A percentile compares a stretch with the other conserved stretches of the same genome.
These are phyloP conservation scores for Diogma glabrata DNA, from an alignment of 2,888 invertebrate species.

Conservation along the genomic window DNA sequence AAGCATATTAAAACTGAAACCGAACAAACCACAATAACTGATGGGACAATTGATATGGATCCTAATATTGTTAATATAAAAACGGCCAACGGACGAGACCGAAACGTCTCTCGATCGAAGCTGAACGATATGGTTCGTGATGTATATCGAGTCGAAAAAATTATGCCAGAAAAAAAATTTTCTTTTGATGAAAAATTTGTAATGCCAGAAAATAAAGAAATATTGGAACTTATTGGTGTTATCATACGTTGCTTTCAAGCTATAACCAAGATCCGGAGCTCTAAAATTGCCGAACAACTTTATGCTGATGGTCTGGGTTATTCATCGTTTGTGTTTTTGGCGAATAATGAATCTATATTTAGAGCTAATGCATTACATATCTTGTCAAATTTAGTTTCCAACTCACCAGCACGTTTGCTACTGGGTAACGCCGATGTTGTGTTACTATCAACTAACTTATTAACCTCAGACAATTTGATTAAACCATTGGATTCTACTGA, in stretches of 20 bases:
- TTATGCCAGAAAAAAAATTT: background rate
- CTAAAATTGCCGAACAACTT: slow-evolving; percentile 22
- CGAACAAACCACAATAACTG: background rate
- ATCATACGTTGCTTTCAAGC: slow-evolving; percentile 30
- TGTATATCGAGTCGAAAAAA: background rate
- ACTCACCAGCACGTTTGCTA: slow-evolving; percentile 26
- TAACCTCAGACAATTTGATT: background rate
- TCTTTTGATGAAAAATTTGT: slow-evolving; percentile 23
- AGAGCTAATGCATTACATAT: slow-evolving; percentile 30
- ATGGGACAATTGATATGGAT: background rate
- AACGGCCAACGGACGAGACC: slow-evolving; percentile 20
- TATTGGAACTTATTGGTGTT: slow-evolving; percentile 29
- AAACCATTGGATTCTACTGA: slow-evolving; percentile 28
- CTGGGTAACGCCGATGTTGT: slow-evolving; percentile 32
- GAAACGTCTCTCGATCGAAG: background rate
- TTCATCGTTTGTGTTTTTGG: slow-evolving; percentile 30
- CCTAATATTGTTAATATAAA: background rate
- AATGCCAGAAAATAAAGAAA: slow-evolving; percentile 24
- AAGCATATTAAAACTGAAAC: slow-evolving; percentile 26
- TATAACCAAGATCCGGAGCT: slow-evolving; percentile 28
- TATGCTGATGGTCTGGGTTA: slow-evolving; percentile 21
- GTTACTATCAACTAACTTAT: slow-evolving; percentile 23
- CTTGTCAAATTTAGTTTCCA: slow-evolving; percentile 33
- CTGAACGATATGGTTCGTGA: slow-evolving; percentile 1
- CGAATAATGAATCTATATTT: slow-evolving; percentile 27